These are phyloP conservation scores for Molossus molossus DNA, from an alignment of 2,797 vertebrate species.

Conservation along the genomic window DNA sequence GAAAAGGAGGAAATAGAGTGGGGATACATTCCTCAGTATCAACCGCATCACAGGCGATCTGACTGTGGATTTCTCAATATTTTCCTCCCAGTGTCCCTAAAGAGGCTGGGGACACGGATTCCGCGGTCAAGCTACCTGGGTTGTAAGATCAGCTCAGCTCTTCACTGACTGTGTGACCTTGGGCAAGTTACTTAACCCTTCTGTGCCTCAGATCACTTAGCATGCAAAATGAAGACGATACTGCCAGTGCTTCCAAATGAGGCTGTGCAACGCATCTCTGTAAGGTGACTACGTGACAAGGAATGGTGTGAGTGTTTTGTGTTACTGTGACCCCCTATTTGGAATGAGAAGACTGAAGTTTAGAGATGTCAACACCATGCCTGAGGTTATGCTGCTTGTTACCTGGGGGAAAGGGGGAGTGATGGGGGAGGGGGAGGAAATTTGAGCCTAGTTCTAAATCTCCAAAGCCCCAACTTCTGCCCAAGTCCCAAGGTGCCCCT, in stretches of 20 bases:
- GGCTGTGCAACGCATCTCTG: background rate
- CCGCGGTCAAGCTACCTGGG: background rate
- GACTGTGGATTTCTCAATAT: background rate
- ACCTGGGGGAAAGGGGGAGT: background rate
- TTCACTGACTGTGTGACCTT: background rate
- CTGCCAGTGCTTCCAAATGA: background rate
- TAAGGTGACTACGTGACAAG: background rate
- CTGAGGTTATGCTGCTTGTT: background rate
- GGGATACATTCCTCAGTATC: background rate
- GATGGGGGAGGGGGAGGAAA: accelerated
- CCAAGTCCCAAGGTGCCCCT: accelerated
- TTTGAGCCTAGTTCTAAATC: background rate
- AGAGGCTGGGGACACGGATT: background rate
- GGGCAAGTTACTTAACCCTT: background rate
- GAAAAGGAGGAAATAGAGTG: background rate
- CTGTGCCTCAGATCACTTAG: background rate
- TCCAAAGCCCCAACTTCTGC: background rate
- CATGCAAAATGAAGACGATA: background rate
- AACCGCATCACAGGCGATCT: background rate
- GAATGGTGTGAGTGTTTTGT: background rate
- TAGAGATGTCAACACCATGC: no score
- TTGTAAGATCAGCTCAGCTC: background rate
- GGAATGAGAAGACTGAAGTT: background rate
- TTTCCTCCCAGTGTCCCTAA: background rate
- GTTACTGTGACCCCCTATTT: background rate